Evolutionary conservation across 1,140 invertebrate species (phyloP).

Genomic region (Zelostemma sp.): DNA sequence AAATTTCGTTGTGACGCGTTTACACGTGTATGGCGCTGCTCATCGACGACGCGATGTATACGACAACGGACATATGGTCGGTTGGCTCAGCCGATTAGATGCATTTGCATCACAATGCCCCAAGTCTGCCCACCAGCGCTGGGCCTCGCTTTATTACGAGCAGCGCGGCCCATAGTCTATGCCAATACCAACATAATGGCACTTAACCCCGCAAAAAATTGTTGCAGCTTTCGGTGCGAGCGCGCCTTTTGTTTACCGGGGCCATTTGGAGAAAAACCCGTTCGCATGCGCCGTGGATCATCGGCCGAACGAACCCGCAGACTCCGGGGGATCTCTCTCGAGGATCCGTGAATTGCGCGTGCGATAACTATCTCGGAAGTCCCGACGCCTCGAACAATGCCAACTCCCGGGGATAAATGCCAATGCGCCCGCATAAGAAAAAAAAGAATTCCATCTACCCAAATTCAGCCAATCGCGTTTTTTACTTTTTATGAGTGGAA

Average conservation of each 20-base stretch:
- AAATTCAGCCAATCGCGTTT: background rate
- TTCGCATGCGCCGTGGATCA: constrained; percentile 46
- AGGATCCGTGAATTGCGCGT: constrained; percentile 50
- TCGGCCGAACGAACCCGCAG: constrained; percentile 21
- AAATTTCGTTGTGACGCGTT: background rate
- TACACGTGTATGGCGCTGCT: constrained; percentile 23
- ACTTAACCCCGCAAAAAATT: constrained; percentile 62
- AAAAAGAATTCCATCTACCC: background rate
- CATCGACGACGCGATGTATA: constrained; percentile 43
- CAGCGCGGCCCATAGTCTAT: constrained; percentile 59
- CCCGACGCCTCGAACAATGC: constrained; percentile 50
- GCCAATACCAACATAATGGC: constrained; percentile 61
- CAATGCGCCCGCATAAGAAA: constrained; percentile 43
- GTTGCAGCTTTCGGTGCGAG: constrained; percentile 58
- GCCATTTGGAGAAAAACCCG: constrained; percentile 21
- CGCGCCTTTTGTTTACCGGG: constrained; percentile 50
- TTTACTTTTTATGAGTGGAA: background rate
- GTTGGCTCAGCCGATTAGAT: constrained; percentile 68
- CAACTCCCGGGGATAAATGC: constrained; percentile 47
- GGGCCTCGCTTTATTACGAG: constrained; percentile 60
- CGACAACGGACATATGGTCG: constrained; percentile 68
- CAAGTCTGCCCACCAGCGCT: constrained; percentile 59
- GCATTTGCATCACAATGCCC: constrained; percentile 69
- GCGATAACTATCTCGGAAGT: constrained; percentile 49
- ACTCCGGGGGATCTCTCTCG: constrained; percentile 42